phyloP scores from a whole-genome alignment of 2,797 vertebrate species.

The Sternotherus odoratus region DNA sequence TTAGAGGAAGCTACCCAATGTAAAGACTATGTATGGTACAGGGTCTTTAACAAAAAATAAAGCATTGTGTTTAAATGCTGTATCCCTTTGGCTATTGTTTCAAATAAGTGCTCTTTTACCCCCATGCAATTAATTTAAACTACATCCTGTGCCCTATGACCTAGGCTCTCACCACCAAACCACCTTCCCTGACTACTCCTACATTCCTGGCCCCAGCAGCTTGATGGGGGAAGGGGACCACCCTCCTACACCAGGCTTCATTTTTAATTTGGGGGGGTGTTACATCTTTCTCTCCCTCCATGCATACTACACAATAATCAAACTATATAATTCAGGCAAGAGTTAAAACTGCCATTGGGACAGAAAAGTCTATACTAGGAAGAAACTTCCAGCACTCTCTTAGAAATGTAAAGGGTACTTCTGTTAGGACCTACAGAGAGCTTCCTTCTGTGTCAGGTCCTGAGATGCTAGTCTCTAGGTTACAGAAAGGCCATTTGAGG shows the following conservation, averaged over 20 bases:
- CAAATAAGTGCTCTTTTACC: too few relatives aligned
- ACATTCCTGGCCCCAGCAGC: background rate
- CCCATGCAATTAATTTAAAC: too few relatives aligned
- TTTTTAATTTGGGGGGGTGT: too few relatives aligned
- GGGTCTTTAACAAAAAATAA: background rate
- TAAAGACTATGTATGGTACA: background rate
- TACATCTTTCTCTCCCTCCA: too few relatives aligned
- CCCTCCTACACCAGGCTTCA: background rate
- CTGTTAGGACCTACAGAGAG: background rate
- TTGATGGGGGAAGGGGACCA: too few relatives aligned
- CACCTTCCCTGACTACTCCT: background rate
- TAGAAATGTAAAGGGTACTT: background rate
- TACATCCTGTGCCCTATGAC: background rate
- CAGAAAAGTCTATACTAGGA: background rate
- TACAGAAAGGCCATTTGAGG: too few relatives aligned
- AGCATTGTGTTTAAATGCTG: background rate
- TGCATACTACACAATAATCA: background rate
- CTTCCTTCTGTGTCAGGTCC: too few relatives aligned
- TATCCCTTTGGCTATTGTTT: background rate
- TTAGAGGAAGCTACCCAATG: too few relatives aligned
- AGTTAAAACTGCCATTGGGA: too few relatives aligned
- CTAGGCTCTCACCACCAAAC: background rate
- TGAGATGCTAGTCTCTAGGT: too few relatives aligned
- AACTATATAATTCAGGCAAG: background rate
- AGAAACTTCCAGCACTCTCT: too few relatives aligned